A percentile compares a stretch with the other conserved stretches of the same genome.
Conservation (phyloP, 2,888 invertebrate genomes). For the Tetragonula carbonaria region DNA sequence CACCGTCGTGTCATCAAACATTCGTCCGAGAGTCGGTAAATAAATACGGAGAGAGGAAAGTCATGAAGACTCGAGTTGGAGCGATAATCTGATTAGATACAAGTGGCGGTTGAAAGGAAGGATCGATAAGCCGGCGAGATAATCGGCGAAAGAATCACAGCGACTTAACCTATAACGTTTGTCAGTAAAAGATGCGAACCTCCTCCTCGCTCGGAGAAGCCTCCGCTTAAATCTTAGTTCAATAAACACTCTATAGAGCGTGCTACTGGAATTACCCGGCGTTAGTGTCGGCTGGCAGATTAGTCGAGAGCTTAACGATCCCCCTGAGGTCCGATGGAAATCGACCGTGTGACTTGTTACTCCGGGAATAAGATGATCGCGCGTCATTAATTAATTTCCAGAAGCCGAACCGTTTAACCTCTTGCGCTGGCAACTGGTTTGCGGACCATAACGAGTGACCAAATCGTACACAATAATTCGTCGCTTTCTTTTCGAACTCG, state of each 20-base stretch:
- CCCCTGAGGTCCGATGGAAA: conserved; percentile 28
- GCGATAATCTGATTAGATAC: conserved; percentile 11
- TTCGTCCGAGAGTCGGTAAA: not conserved
- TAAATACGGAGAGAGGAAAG: not conserved
- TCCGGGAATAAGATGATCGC: conserved; percentile 39
- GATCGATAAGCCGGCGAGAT: conserved; percentile 7
- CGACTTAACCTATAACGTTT: conserved; percentile 7
- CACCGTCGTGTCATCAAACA: not conserved
- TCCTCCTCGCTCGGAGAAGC: not conserved
- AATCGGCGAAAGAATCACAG: conserved; percentile 14
- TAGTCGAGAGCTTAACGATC: conserved; percentile 49
- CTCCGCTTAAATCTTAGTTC: conserved; percentile 45
- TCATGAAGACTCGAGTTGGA: not conserved
- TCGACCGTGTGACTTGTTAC: conserved; percentile 39
- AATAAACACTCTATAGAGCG: conserved; percentile 54
- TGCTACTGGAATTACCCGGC: conserved; percentile 40
- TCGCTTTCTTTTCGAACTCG: too few species aligned
- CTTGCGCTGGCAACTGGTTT: too few species aligned
- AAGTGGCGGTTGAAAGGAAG: not conserved
- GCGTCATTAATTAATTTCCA: conserved; percentile 27
- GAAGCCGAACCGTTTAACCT: not conserved
- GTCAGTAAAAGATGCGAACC: conserved; percentile 22
- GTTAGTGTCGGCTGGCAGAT: conserved; percentile 38
- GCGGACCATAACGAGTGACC: too few species aligned
- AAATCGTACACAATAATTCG: too few species aligned